Percentiles rank a stretch among this genome's conserved stretches.
phyloP scores from a whole-genome alignment of 2,113 vertebrate species.

The Chamaetylas fuelleborni region DNA sequence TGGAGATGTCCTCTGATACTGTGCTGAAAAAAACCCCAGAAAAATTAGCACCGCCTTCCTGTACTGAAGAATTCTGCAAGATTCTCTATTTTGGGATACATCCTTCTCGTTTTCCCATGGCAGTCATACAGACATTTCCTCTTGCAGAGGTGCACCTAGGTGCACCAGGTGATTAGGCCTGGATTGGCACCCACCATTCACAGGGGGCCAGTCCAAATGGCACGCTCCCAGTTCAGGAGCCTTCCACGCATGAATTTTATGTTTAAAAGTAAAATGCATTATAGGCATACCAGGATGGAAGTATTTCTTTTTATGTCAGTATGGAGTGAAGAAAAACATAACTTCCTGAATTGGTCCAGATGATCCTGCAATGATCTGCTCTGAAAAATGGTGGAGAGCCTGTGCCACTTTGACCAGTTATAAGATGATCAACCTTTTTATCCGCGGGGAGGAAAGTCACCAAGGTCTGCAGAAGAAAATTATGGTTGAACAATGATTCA shows the following conservation, averaged over 20 bases:
- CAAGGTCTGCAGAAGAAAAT: not conserved
- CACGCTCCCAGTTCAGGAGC: not conserved
- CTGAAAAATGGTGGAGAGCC: not conserved
- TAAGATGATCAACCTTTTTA: not conserved
- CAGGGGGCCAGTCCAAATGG: not conserved
- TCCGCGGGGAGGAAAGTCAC: not conserved
- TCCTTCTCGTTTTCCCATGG: not conserved
- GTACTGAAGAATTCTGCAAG: not conserved
- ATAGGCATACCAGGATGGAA: not conserved
- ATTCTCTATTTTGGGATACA: not conserved
- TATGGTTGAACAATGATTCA: not conserved
- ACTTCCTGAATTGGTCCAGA: not conserved
- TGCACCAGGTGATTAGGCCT: not conserved
- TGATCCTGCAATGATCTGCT: not conserved
- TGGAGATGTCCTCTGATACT: not conserved
- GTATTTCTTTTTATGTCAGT: not conserved
- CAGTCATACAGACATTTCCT: accelerated
- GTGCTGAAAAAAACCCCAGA: not conserved
- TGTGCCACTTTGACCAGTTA: not conserved
- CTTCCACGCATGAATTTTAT: not conserved
- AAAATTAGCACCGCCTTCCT: not conserved
- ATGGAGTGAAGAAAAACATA: not conserved
- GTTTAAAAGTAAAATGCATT: not conserved
- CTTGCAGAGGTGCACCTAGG: not conserved
- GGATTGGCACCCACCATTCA: not conserved